Percentiles rank a stretch among this genome's conserved stretches.
phyloP scores from a whole-genome alignment of 2,797 vertebrate species.

The Acanthis flammea region DNA sequence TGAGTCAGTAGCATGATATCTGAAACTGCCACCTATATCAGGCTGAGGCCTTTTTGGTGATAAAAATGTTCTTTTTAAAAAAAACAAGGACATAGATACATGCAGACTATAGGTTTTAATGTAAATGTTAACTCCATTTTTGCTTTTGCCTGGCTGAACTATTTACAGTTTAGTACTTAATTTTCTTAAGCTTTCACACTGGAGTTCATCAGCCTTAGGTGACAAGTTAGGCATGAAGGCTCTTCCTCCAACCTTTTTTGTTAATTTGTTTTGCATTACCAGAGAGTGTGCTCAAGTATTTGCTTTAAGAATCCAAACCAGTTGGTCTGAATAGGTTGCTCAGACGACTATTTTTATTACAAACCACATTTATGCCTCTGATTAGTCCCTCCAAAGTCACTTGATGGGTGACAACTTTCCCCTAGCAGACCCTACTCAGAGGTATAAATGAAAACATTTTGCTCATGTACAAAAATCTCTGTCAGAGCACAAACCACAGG shows the following conservation, averaged over 20 bases:
- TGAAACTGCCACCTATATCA: background rate
- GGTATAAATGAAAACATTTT: background rate
- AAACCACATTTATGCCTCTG: background rate
- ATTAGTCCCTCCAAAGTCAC: background rate
- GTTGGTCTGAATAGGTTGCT: background rate
- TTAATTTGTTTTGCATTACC: background rate
- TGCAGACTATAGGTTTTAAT: background rate
- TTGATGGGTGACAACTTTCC: background rate
- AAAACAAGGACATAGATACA: background rate
- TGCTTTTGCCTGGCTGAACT: background rate
- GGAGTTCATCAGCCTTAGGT: background rate
- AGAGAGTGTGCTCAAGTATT: background rate
- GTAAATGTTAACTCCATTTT: constrained; percentile 3
- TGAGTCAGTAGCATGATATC: background rate
- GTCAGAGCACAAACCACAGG: background rate
- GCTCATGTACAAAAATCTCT: background rate
- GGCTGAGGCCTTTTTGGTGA: background rate
- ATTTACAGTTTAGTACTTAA: background rate
- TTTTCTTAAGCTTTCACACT: background rate
- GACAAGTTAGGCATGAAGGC: background rate
- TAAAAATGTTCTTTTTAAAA: background rate
- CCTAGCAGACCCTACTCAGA: background rate
- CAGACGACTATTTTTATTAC: background rate
- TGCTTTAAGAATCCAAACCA: background rate
- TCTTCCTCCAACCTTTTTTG: background rate